Percentiles rank a stretch among this genome's conserved stretches.
Evolutionary conservation across 1,140 invertebrate species (phyloP).

Genomic region (Delia radicum): DNA sequence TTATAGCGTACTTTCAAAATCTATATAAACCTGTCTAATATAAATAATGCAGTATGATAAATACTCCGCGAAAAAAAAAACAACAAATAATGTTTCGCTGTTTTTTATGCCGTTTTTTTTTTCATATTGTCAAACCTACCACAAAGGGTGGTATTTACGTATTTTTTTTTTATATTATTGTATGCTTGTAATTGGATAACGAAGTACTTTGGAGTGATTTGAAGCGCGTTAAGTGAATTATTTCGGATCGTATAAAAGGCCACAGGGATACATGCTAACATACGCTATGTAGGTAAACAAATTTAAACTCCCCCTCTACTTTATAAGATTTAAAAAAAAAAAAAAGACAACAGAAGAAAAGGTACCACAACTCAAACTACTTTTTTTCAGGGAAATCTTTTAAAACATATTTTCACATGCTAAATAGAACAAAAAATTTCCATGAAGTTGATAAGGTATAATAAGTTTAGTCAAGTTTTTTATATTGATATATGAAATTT

Average conservation of each 20-base stretch:
- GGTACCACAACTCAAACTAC: background rate
- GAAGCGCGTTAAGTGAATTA: conserved; percentile 33
- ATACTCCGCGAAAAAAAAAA: conserved; percentile 12
- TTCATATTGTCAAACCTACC: background rate
- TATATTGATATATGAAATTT: background rate
- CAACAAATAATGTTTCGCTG: background rate
- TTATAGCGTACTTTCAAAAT: background rate
- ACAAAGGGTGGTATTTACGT: background rate
- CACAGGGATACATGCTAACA: background rate
- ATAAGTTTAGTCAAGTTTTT: background rate
- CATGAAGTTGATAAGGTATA: background rate
- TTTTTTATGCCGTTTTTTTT: background rate
- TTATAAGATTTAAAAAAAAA: too few species aligned
- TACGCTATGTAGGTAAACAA: background rate
- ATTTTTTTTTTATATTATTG: conserved; percentile 20
- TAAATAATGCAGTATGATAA: background rate
- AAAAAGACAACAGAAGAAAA: background rate
- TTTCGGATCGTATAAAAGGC: background rate
- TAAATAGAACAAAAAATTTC: too few species aligned
- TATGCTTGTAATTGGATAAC: conserved; percentile 28
- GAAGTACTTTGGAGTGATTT: conserved; percentile 30
- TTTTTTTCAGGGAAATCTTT: background rate
- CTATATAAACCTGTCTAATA: background rate
- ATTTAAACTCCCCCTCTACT: background rate
- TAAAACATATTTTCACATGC: background rate